Evolutionary conservation across 2,888 invertebrate genomes (phyloP), one percentile per base, ranked within the genome.

Genomic region (Netelia fuscicornis): DNA sequence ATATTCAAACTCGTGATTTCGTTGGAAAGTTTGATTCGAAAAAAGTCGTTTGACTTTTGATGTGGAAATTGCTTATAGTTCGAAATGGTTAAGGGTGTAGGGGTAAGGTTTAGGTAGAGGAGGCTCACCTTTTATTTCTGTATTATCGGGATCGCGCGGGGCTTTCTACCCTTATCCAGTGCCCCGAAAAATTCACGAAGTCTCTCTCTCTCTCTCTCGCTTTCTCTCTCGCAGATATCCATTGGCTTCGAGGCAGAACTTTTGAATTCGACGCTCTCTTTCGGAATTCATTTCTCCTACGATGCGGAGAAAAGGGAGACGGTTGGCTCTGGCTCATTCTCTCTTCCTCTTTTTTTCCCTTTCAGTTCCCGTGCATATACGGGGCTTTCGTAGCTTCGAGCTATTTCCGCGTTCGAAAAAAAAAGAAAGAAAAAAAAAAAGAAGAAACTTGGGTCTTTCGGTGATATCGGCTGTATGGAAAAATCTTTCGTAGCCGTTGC

Each of bases 121-220:
- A 30, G 65, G 78, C 75, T 78, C 81, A 58, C 79, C 75, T 76
- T 85, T 79, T 85, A 85, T 82, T 85, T 80, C 76, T 65, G 85
- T 82, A 82, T 85, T 82, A 85, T 72, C 79, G 60, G 11, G 58
- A 85, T 82, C 71, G 70, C 75, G 54, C 71, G 25, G 60, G 37
- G 64, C 54, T 79, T 67, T 54, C 62, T 54, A 30, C 30, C 30
- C 30, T 74, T 65, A 42, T 78, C 48, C 48, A 48, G 11, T 48
- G 13, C 13, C 20, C 2, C 58, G 2, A 48, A 13, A 48, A 2
- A 48, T 30, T 30, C 30, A 30, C 30, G 0, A 48, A 48, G 9
- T 58, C 23, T 20, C 20, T 20, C 11, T 6, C 56, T n/a, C 17
- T 58, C 58, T 72, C 48, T 67, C 37, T 42, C 44, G 13, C 60